phyloP scores from a whole-genome alignment of 2,797 vertebrate genomes.

The Acropternis orthonyx region DNA sequence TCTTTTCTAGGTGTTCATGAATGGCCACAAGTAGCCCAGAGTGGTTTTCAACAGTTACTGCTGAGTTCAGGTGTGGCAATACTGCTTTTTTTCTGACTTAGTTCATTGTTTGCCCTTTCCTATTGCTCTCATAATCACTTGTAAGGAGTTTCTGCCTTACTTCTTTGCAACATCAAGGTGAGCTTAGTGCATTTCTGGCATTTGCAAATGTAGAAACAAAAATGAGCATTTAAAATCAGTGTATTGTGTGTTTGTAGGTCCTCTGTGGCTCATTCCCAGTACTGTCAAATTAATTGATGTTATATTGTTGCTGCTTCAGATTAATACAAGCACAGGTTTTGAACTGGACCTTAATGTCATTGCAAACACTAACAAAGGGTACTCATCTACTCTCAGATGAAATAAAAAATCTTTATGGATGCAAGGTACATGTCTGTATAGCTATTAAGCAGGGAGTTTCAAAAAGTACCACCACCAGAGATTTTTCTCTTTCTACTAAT shows the following conservation, averaged over 20 bases:
- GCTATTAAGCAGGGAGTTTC: background rate
- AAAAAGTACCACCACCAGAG: background rate
- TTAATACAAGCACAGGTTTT: background rate
- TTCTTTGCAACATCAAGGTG: background rate
- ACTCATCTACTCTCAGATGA: background rate
- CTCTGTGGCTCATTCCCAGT: background rate
- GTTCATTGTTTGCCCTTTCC: background rate
- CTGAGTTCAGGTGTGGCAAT: background rate
- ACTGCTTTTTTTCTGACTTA: background rate
- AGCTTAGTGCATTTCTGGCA: background rate
- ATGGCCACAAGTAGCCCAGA: background rate
- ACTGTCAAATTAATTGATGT: background rate
- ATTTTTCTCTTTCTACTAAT: background rate
- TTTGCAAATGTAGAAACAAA: background rate
- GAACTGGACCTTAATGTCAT: background rate
- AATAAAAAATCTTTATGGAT: background rate
- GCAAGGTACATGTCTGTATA: background rate
- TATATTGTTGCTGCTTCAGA: background rate
- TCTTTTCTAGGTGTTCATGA: background rate
- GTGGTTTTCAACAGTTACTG: background rate
- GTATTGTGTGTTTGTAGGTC: background rate
- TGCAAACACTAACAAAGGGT: background rate
- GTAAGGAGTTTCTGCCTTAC: background rate
- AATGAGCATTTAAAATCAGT: background rate
- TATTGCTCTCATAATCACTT: background rate